Evolutionary conservation across 2,888 invertebrate genomes (phyloP), one percentile per base, ranked within the genome.

Genomic region (Drosophila peninsularis): DNA sequence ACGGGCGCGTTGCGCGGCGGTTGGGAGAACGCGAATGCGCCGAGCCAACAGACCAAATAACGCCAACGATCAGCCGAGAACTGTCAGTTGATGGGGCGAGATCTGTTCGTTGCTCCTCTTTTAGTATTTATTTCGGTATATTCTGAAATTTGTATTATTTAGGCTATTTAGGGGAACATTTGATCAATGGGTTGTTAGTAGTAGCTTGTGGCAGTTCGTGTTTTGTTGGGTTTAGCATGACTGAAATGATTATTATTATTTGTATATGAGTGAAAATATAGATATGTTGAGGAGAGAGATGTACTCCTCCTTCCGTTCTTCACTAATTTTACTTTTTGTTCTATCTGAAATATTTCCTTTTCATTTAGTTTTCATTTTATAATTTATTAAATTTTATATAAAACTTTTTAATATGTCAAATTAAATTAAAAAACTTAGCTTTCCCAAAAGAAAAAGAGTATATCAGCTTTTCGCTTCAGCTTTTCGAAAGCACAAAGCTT

Each of bases 11-110:
- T 78, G 73, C 77, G 60, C 71, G 74, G 63, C 57, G 66, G 52
- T 58, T 71, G 63, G 52, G 39, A 66, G 64, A 62, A 47, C 50
- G 56, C 65, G 53, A 71, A 45, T 64, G 41, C 60, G 66, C 62
- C 69, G 66, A 67, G 42, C 68, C 64, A 62, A 69, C 62, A 70
- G 73, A 81, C 72, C 77, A 78, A 78, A 52, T 63, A 66, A 76
- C 80, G 76, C 85, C 82, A 80, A 84, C 85, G 88, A 85, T 88
- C 88, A 75, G 81, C 79, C 78, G 88, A 84, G 88, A 88, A 88
- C 88, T 86, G 82, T 72, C 78, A 80, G 85, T 64, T 86, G 53
- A 36, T 30, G 1, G 44, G 71, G 52, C 49, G 32, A 68, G 64
- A 64, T 64, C 42, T 44, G 42, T 50, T n/a, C 56, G 45, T 39